phyloP scores from a whole-genome alignment of 2,888 invertebrate genomes.

The Anagyrus pseudococci region DNA sequence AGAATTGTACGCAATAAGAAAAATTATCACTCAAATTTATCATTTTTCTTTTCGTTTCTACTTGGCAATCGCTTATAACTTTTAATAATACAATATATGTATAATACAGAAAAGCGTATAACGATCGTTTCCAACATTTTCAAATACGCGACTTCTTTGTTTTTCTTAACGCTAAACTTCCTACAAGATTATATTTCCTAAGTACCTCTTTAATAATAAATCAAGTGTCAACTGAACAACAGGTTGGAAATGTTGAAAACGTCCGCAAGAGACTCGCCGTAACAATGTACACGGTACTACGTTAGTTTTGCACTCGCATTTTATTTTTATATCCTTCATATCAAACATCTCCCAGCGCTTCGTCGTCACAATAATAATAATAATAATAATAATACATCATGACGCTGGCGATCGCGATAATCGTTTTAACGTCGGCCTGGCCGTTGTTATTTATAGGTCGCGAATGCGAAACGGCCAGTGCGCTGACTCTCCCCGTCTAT shows the following conservation, averaged over 20 bases:
- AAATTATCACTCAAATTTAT: too few species aligned
- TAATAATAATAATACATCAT: too few species aligned
- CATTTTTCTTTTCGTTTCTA: too few species aligned
- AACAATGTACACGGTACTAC: slow-evolving; percentile 25
- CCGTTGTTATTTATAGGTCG: too few species aligned
- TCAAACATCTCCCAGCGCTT: slow-evolving; percentile 5
- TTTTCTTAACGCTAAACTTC: too few species aligned
- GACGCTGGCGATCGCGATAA: too few species aligned
- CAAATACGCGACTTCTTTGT: neutral
- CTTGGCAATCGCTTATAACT: slow-evolving; percentile 14
- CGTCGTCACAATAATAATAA: slow-evolving; percentile 2
- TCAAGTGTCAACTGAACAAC: neutral
- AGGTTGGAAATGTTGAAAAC: neutral
- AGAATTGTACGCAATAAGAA: too few species aligned
- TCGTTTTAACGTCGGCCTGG: too few species aligned
- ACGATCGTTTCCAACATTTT: slow-evolving; percentile 1
- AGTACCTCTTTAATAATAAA: neutral
- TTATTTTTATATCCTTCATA: neutral
- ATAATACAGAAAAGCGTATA: slow-evolving; percentile 23
- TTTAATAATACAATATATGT: slow-evolving; percentile 18
- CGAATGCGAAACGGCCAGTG: too few species aligned
- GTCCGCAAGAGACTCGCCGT: slow-evolving; percentile 1
- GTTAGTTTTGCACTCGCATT: neutral
- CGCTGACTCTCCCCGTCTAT: too few species aligned
- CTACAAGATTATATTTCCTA: neutral